Evolutionary conservation across 2,888 invertebrate species (phyloP), one percentile per base, ranked within the genome.

Genomic region (Amphimallon solstitiale): DNA sequence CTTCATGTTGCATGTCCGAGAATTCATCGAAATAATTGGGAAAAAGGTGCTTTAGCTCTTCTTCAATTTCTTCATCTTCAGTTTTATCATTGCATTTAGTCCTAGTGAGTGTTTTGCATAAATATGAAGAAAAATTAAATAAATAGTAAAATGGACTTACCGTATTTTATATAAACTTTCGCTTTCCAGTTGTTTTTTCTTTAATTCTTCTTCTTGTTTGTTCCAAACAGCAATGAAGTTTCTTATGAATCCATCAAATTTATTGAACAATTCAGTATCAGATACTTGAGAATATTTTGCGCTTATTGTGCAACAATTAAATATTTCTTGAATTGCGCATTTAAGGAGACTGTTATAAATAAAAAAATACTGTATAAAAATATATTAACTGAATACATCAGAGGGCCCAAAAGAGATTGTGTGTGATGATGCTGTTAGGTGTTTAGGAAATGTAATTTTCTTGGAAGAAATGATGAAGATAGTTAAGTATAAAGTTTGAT

Each of bases 91-190:
- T 87, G 61, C 89, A 89, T 80, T 87, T 88, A 0, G 88, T 87
- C 76, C 87, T 88, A 56, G 9, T 56, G 62, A 14, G 6, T 10
- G 40, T 63, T 3, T 43, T 38, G 12, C 10, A 12, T 48, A 37
- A 43, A 62, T 34, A 38, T 5, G 7, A 35, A 9, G n/a, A 10
- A 6, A 34, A 7, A 14, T 65, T 37, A 37, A 6, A 2, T 54
- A 1, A 34, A 2, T 15, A n/a, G 21, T 35, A 12, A 46, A 19
- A 7, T 48, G 48, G 12, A 66, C 67, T 80, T 82, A 87, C 87
- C 88, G 90, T 7, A 88, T 90, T 63, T 89, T 89, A 79, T 92
- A 93, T 46, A 95, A 82, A 71, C 90, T 90, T 60, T 92, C 92
- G 66, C 92, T 90, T 72, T 93, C 93, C 59, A 86, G 86, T 70